These are phyloP conservation scores for Scalopus aquaticus DNA, from an alignment of 2,113 vertebrate genomes.

Conservation along the genomic window DNA sequence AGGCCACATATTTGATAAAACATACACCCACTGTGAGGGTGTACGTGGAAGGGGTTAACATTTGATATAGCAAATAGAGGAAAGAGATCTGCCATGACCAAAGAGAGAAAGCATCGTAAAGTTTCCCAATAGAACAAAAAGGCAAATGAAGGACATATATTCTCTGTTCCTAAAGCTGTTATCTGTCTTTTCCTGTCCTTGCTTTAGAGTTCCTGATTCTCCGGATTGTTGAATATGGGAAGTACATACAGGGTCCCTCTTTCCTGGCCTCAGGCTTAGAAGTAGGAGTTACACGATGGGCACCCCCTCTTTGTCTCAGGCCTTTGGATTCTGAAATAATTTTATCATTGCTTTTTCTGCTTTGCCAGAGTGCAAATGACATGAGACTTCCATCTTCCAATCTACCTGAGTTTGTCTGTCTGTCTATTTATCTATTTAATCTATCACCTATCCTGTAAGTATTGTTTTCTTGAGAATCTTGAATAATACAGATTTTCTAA, in stretches of 20 bases:
- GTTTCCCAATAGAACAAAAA: not conserved
- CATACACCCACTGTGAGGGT: no score
- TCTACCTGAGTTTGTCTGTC: no score
- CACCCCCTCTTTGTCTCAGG: not conserved
- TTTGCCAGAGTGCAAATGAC: no score
- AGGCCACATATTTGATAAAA: no score
- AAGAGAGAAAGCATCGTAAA: not conserved
- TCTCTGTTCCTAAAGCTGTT: not conserved
- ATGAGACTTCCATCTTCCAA: no score
- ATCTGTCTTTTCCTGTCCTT: not conserved
- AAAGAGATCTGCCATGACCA: not conserved
- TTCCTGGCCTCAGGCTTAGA: not conserved
- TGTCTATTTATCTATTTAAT: not conserved
- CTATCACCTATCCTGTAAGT: not conserved
- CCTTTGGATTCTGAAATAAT: not conserved
- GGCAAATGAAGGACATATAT: not conserved
- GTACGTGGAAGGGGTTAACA: no score
- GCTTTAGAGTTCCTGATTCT: not conserved
- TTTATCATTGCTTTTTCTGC: no score
- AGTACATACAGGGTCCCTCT: not conserved
- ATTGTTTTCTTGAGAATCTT: not conserved
- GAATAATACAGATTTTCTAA: not conserved
- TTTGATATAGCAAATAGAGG: not conserved
- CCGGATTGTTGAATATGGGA: not conserved
- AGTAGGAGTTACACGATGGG: not conserved